phyloP scores from a whole-genome alignment of 1,140 invertebrate species.

The Drosophila baimaii region DNA sequence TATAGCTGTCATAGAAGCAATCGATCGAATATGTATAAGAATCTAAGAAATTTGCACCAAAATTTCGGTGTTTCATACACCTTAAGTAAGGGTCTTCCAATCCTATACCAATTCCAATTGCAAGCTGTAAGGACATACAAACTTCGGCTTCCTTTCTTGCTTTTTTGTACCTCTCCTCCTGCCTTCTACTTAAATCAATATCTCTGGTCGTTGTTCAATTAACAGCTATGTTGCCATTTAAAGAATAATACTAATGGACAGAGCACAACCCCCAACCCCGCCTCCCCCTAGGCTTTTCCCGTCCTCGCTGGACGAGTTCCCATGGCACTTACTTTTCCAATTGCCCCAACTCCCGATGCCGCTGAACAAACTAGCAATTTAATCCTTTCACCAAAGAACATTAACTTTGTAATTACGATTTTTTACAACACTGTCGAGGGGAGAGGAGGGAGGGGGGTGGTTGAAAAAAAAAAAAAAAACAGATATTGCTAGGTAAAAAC shows the following conservation, averaged over 20 bases:
- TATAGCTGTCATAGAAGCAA: too few species aligned
- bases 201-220: background rate
- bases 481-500: conserved; percentile 6
- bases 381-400: conserved; percentile 82
- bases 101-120: too few species aligned
- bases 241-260: background rate
- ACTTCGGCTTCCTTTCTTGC: too few species aligned
- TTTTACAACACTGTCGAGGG: conserved; percentile 55
- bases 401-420: conserved; percentile 82
- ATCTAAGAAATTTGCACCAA: too few species aligned
- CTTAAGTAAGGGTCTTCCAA: too few species aligned
- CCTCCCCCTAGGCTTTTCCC: background rate
- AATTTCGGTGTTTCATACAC: too few species aligned
- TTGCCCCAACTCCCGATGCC: conserved; percentile 18
- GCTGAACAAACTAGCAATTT: conserved; percentile 72
- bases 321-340: conserved; percentile 64
- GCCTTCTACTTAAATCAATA: background rate
- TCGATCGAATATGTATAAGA: too few species aligned
- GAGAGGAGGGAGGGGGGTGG: conserved; percentile 1
- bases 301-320: conserved; percentile 47
- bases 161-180: too few species aligned
- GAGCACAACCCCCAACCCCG: too few species aligned
- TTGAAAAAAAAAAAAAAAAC: conserved; percentile 14
- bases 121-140: too few species aligned
- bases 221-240: background rate